Evolutionary conservation across 1,140 invertebrate species (phyloP), one percentile per base, ranked within the genome.

Genomic region (Hyles vespertilio): DNA sequence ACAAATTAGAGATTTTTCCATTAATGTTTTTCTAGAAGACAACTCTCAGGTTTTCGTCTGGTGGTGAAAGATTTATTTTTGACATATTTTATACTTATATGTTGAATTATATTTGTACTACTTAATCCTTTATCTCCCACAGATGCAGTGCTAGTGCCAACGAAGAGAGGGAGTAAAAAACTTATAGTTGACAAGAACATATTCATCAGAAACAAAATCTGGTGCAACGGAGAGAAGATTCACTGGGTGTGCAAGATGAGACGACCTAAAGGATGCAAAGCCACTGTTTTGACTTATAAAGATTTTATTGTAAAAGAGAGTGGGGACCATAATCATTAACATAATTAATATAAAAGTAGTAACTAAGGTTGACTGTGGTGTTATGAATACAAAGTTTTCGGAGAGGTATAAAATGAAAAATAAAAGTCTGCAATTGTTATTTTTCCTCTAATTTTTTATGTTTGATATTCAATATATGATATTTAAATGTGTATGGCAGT

Each of bases 171-270:
- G 6, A 52, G 61, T 32, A 33, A 58, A 47, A 63, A 63, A 8
- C 61, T 63, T 34, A 32, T 63, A 32, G 40, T 63, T 3, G 56
- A 51, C 8, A 46, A 58, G 9, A 47, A 55, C 51, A 43, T 43
- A 8, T 64, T 48, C 50, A 47, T 53, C 9, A 59, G 54, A 12
- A 64, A 64, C 9, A 64, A 59, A 56, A 52, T 51, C 2, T 43
- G 36, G 47, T 44, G 59, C 5, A 47, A 48, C 3, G 56, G 59
- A 11, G 54, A 47, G 7, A 56, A 36, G 3, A 7, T 45, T 10
- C 53, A 59, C 3, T 70, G 67, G 70, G 59, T 60, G 22, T 73
- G 67, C 46, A 54, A 53, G 1, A 61, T 54, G 47, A 69, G 60
- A 46, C 46, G 56, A 3, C 46, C 44, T 40, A 12, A 22, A 9